These are phyloP conservation scores for Drosophila littoralis DNA, from an alignment of 1,140 invertebrate species.

Conservation along the genomic window DNA sequence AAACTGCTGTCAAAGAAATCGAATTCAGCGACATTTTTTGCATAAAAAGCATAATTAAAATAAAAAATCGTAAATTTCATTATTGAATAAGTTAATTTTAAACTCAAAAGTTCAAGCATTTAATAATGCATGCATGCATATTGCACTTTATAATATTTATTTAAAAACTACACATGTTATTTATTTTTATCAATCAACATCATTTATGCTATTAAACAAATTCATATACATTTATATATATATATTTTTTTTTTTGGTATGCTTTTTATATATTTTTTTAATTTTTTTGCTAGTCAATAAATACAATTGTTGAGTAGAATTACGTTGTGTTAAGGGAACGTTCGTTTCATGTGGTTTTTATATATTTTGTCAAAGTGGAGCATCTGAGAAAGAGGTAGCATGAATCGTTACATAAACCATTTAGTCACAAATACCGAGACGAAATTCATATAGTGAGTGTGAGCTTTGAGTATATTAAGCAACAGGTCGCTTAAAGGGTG, in stretches of 20 bases:
- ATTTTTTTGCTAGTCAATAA: conserved; percentile 52
- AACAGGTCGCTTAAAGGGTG: neutral
- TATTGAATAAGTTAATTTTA: too few species aligned
- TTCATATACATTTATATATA: conserved; percentile 48
- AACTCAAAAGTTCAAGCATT: conserved; percentile 16
- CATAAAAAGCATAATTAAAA: neutral
- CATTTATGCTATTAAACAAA: conserved; percentile 61
- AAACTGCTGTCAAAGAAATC: neutral
- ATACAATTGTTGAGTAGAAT: conserved; percentile 54
- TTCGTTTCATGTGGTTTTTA: conserved; percentile 28
- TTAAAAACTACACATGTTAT: conserved; percentile 47
- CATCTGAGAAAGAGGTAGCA: conserved; percentile 73
- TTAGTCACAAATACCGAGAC: conserved; percentile 50
- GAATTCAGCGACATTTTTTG: neutral
- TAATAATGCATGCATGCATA: conserved; percentile 11
- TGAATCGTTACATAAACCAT: conserved; percentile 66
- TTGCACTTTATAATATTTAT: conserved; percentile 38
- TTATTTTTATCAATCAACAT: conserved; percentile 58
- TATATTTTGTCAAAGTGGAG: conserved; percentile 35
- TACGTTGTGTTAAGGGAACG: conserved; percentile 45
- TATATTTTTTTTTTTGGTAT: conserved; percentile 29
- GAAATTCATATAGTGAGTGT: conserved; percentile 23
- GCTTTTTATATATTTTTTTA: conserved; percentile 20
- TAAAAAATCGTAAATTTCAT: too few species aligned
- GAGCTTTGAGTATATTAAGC: conserved; percentile 43